phyloP scores from a whole-genome alignment of 2,113 vertebrate species.

The Recurvirostra avosetta region DNA sequence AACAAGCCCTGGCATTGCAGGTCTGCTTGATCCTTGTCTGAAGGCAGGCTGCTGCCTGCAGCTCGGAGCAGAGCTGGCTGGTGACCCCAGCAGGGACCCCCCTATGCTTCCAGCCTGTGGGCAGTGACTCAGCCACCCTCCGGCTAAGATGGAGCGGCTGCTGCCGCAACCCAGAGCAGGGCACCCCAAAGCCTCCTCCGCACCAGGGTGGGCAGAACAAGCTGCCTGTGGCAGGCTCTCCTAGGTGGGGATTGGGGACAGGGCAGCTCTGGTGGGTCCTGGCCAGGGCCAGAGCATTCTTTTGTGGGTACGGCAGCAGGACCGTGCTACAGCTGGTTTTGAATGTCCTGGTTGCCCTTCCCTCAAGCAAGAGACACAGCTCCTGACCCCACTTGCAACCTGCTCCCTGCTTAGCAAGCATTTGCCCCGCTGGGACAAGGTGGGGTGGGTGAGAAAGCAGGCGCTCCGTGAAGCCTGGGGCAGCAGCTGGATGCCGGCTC shows the following conservation, averaged over 20 bases:
- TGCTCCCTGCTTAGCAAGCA: background rate
- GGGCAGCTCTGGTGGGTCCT: background rate
- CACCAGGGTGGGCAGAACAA: background rate
- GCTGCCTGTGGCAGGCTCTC: background rate
- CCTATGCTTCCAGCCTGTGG: background rate
- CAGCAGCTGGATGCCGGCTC: background rate
- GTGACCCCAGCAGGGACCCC: background rate
- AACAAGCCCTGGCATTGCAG: background rate
- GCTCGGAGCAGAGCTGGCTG: background rate
- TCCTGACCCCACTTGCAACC: background rate
- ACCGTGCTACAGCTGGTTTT: background rate
- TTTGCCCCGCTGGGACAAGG: background rate
- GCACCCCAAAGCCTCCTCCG: background rate
- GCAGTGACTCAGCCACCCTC: background rate
- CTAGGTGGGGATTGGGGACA: no score
- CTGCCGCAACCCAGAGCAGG: background rate
- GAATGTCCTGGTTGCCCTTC: background rate
- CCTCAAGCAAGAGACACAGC: background rate
- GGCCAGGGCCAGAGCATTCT: accelerated
- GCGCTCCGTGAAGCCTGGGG: background rate
- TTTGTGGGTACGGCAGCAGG: background rate
- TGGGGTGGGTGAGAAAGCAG: background rate
- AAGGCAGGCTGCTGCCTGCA: background rate
- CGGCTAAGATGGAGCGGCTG: background rate
- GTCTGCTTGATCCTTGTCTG: background rate